Evolutionary conservation across 30 jellyfish, hydroid and myxozoan species (phyloP), one percentile per base, ranked within the genome.

Genomic region (Catostylus mosaicus): DNA sequence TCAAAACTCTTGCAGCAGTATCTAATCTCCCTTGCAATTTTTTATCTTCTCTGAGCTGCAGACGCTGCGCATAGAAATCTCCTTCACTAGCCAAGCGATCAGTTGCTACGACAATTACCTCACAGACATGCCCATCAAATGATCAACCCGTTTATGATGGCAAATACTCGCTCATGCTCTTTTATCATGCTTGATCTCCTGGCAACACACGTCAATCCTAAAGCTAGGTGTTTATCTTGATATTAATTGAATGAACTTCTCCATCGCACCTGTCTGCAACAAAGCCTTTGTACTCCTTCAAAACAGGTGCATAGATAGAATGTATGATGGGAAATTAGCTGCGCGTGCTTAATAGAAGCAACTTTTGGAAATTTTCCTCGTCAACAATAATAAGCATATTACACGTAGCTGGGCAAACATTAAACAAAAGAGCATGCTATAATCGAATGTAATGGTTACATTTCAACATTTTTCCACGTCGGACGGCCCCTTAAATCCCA

Each of bases 161-260:
- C 67, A 32, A 19, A 33, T 45, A 30, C 38, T 68, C 37, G 47
- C 7, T 70, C 57, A 47, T 81, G 91, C 91, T 81, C 91, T 81
- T 67, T 67, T 81, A 81, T 81, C 43, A 65, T 30, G 48, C 35
- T 18, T 56, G 29, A 81, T 81, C 48, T 27, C 83, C 84, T 81
- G 80, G 91, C 91, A 81, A 81, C 91, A 51, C 60, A 84, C 84
- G 91, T 64, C 91, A 81, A 81, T 66, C 70, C 56, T 7, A 81
- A 70, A 66, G 78, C 35, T 81, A 65, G 60, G 91, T 50, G 50
- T 67, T 68, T 81, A 81, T 70, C 33, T 65, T 47, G 61, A 81
- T 29, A 18, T 23, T 67, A 68, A 81, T 81, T 67, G 84, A 81
- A 81, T 81, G 89, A 62, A 60, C 89, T 37, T 30, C 34, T 22